These are phyloP conservation scores for Enteromius treurensis DNA, from an alignment of 2,797 vertebrate species.

Conservation along the genomic window DNA sequence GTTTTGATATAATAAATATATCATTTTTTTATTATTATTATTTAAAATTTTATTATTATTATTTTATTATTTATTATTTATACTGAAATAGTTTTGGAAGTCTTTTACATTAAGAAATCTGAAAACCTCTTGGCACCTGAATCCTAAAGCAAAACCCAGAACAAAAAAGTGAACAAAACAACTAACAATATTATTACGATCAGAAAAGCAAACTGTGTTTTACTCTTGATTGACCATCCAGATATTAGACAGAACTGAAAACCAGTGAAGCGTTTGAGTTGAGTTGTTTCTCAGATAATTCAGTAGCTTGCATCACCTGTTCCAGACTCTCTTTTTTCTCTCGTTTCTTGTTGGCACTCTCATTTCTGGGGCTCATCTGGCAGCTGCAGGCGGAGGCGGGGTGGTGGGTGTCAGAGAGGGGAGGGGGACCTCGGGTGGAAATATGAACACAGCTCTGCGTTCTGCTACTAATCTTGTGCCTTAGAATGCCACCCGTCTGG, in stretches of 20 bases:
- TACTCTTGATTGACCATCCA: conserved; percentile 49
- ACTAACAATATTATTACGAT: background rate
- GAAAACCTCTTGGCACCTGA: background rate
- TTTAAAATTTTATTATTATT: no score
- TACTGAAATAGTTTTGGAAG: background rate
- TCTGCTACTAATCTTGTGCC: conserved; percentile 32
- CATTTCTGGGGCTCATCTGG: conserved; percentile 57
- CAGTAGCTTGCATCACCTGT: conserved; percentile 44
- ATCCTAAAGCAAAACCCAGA: background rate
- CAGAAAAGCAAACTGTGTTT: conserved; percentile 11
- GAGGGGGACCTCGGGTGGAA: conserved; percentile 14
- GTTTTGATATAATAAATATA: background rate
- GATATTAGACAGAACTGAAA: background rate
- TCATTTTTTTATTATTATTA: no score
- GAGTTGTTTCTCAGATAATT: conserved; percentile 25
- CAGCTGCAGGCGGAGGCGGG: conserved; percentile 55
- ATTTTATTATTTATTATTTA: no score
- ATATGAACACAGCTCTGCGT: conserved; percentile 30
- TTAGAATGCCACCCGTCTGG: conserved; percentile 6
- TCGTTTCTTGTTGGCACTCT: conserved; percentile 29
- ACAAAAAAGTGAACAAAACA: background rate
- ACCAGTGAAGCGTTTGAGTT: conserved; percentile 1
- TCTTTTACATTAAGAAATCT: background rate
- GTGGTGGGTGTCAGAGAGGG: conserved; percentile 40
- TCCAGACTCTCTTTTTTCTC: conserved; percentile 11